A percentile compares a stretch with the other conserved stretches of the same genome.
Evolutionary conservation across 2,797 vertebrate species (phyloP).

Genomic region (Eospalax fontanierii): DNA sequence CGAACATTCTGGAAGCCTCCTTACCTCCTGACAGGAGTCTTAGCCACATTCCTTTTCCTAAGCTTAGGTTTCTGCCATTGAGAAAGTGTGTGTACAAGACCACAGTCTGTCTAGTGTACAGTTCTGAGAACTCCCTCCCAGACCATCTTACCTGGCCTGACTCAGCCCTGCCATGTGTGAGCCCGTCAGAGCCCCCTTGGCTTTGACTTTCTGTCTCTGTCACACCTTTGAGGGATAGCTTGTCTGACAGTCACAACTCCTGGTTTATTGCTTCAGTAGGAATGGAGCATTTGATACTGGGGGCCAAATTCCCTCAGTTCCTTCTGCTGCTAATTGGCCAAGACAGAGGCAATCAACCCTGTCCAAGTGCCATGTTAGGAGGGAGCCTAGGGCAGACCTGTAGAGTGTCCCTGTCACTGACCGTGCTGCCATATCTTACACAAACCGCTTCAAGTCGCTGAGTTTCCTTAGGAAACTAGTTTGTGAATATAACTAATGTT

Average conservation of each 20-base stretch:
- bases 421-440: neutral
- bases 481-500: neutral
- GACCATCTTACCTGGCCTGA: neutral
- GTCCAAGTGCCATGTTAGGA: neutral
- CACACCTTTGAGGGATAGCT: neutral
- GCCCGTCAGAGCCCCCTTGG: neutral
- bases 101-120: neutral
- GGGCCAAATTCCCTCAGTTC: neutral
- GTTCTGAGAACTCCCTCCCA: neutral
- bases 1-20: neutral
- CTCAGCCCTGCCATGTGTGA: neutral
- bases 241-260: neutral
- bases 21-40: neutral
- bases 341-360: neutral
- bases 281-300: neutral
- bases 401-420: neutral
- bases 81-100: neutral
- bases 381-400: neutral
- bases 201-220: constrained; percentile 10
- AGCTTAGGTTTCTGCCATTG: constrained; percentile 41
- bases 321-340: neutral
- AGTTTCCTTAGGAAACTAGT: constrained; percentile 27
- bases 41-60: constrained; percentile 1
- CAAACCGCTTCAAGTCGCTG: neutral
- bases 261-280: neutral